Conservation (phyloP, 2,888 invertebrate species). For the Xestoiulus laeticollis region DNA sequence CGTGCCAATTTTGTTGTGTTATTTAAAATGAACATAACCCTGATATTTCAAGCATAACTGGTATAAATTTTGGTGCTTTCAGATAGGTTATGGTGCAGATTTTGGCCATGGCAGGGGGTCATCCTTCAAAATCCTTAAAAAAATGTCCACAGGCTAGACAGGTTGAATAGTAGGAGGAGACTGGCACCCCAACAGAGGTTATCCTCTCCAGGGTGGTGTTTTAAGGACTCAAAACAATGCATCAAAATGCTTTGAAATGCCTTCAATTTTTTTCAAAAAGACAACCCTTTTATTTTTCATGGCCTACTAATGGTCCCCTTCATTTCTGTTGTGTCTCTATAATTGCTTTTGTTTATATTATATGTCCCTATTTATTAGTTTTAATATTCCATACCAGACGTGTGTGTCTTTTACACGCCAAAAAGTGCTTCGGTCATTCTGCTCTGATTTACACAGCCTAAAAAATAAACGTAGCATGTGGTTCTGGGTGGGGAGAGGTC, state of each 20-base stretch:
- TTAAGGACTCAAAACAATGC: background rate
- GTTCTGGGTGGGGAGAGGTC: constrained; percentile 16
- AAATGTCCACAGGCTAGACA: background rate
- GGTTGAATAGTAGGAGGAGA: background rate
- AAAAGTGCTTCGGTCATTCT: constrained; percentile 44
- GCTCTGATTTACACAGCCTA: constrained; percentile 45
- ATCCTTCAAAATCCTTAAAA: background rate
- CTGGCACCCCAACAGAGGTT: background rate
- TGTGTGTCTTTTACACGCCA: background rate
- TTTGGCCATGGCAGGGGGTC: constrained; percentile 6
- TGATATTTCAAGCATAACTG: background rate
- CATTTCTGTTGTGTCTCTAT: background rate
- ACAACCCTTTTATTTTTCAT: constrained; percentile 3
- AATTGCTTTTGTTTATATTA: constrained; percentile 5
- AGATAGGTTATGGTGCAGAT: background rate
- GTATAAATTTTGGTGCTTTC: background rate
- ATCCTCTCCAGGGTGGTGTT: background rate
- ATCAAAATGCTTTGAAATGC: background rate
- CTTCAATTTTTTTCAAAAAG: background rate
- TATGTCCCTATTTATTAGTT: constrained; percentile 16
- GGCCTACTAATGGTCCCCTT: background rate
- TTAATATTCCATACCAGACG: background rate
- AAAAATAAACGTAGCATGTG: constrained; percentile 28
- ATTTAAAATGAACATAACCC: too few relatives aligned
- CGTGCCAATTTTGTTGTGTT: too few relatives aligned